A percentile compares a stretch with the other conserved stretches of the same genome.
These are phyloP conservation scores for Osmerus eperlanus DNA, from an alignment of 2,113 vertebrate species.

Conservation along the genomic window DNA sequence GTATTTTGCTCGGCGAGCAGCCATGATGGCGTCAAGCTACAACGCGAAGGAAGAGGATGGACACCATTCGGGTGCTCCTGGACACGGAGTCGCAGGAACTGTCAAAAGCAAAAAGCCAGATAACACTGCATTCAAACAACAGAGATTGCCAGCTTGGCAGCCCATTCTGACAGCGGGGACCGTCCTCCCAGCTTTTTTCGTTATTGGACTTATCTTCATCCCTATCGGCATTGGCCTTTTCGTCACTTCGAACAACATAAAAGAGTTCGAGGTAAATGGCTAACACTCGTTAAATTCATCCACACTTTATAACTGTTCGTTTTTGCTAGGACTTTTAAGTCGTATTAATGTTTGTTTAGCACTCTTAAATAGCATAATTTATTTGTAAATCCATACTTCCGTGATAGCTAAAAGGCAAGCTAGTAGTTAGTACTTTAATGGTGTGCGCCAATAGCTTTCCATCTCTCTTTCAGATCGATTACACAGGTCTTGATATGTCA, in stretches of 20 bases:
- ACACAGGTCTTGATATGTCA: constrained; percentile 81
- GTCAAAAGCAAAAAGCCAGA: constrained; percentile 88
- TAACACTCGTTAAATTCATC: background rate
- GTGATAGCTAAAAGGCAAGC: no score
- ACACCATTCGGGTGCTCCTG: constrained; percentile 56
- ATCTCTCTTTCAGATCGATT: constrained; percentile 82
- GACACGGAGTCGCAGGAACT: constrained; percentile 55
- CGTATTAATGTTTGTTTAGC: no score
- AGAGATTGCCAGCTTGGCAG: constrained; percentile 94
- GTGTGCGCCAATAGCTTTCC: background rate
- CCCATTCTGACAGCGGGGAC: constrained; percentile 93
- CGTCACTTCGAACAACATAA: constrained; percentile 95
- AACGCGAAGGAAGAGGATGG: constrained; percentile 87
- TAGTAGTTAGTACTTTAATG: no score
- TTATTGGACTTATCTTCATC: constrained; percentile 95
- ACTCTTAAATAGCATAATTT: no score
- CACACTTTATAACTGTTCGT: background rate
- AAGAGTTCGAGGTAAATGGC: constrained; percentile 84
- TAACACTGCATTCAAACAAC: constrained; percentile 96
- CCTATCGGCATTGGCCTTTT: constrained; percentile 95
- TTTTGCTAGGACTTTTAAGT: no score
- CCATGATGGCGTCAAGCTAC: constrained; percentile 87
- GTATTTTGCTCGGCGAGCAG: constrained; percentile 45
- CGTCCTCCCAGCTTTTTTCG: constrained; percentile 93
- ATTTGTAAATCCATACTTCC: no score